Conservation (phyloP, 2,888 invertebrate species). For the Phorcus lineatus region DNA sequence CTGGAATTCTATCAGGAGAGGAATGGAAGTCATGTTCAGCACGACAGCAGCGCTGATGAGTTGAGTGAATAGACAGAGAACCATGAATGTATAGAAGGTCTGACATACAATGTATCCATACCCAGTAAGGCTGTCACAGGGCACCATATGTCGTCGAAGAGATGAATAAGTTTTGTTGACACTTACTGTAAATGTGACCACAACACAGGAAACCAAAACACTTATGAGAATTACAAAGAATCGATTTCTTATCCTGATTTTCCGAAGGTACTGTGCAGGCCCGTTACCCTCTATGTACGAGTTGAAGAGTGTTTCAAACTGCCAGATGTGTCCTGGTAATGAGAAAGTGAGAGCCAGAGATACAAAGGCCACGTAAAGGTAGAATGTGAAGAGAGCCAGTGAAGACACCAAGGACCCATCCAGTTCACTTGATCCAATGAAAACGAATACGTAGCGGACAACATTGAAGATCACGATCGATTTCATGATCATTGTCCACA, state of each 20-base stretch:
- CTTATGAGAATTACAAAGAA: too few species aligned
- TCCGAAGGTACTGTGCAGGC: too few species aligned
- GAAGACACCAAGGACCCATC: background rate
- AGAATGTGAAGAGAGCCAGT: background rate
- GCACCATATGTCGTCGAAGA: background rate
- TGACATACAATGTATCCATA: background rate
- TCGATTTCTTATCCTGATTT: too few species aligned
- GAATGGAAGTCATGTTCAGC: background rate
- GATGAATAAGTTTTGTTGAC: background rate
- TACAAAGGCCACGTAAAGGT: background rate
- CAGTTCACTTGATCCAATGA: background rate
- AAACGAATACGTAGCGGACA: background rate
- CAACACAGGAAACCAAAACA: too few species aligned
- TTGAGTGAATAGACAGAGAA: background rate
- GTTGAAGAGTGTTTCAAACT: background rate
- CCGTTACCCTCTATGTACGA: background rate
- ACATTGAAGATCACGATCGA: background rate
- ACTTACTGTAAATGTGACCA: background rate
- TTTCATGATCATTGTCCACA: background rate
- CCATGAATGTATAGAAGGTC: background rate
- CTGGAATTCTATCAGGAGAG: background rate
- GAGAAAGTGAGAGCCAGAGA: background rate
- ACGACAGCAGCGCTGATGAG: background rate
- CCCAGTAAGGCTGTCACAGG: background rate
- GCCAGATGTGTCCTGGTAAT: background rate